Conservation (phyloP, 2,888 invertebrate species). For the Cyclophora albipunctata region DNA sequence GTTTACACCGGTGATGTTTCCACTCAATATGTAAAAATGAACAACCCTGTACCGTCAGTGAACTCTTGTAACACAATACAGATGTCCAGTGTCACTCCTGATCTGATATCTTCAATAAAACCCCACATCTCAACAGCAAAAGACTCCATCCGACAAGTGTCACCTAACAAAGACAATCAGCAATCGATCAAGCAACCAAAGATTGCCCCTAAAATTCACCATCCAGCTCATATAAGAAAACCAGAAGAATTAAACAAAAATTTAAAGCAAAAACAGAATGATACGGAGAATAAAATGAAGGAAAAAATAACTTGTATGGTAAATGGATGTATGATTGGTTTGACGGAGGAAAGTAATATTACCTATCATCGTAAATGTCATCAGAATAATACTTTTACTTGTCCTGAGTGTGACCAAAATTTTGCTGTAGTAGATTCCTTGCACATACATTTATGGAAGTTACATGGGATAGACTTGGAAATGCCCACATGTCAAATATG, state of each 20-base stretch:
- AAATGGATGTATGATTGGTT: slow-evolving; percentile 71
- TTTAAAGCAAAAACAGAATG: slow-evolving; percentile 22
- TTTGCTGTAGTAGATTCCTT: slow-evolving; percentile 78
- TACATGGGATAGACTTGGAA: slow-evolving; percentile 86
- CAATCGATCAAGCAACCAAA: slow-evolving; percentile 12
- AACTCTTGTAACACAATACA: slow-evolving; percentile 46
- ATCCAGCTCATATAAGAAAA: slow-evolving; percentile 28
- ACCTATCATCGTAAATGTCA: slow-evolving; percentile 81
- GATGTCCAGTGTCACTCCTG: slow-evolving; percentile 56
- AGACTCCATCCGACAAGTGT: slow-evolving; percentile 14
- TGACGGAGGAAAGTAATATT: slow-evolving; percentile 76
- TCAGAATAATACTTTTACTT: slow-evolving; percentile 62
- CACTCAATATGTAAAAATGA: slow-evolving; percentile 52
- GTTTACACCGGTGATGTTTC: slow-evolving; percentile 60
- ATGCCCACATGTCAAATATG: slow-evolving; percentile 85
- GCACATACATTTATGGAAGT: slow-evolving; percentile 87
- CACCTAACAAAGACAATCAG: slow-evolving; percentile 16
- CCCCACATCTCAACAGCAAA: slow-evolving; percentile 29
- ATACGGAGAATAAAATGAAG: slow-evolving; percentile 14
- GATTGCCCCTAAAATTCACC: slow-evolving; percentile 14
- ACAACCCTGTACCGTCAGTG: slow-evolving; percentile 35
- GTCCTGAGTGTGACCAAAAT: slow-evolving; percentile 79
- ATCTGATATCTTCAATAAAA: slow-evolving; percentile 60
- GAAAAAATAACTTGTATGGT: slow-evolving; percentile 61
- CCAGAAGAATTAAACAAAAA: slow-evolving; percentile 27